These are phyloP conservation scores for Porites lutea DNA, from an alignment of 64 coral and sea anemone genomes.

Conservation along the genomic window DNA sequence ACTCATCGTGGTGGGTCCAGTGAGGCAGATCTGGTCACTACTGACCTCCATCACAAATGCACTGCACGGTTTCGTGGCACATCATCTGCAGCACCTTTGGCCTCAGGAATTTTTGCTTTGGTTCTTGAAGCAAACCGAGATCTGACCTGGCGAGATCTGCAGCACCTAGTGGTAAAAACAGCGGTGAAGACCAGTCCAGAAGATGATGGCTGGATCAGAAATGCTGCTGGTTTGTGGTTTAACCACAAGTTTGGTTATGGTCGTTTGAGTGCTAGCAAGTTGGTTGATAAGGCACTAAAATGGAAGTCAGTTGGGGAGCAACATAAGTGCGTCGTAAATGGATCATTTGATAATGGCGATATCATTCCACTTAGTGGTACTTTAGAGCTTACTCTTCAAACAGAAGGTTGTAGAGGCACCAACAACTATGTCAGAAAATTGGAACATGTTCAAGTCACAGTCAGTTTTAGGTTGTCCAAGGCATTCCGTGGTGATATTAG, in stretches of 20 bases:
- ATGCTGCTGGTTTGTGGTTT: slow-evolving; percentile 86
- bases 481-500: slow-evolving; percentile 89
- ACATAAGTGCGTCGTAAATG: slow-evolving; percentile 79
- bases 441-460: slow-evolving; percentile 90
- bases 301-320: slow-evolving; percentile 89
- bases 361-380: slow-evolving; percentile 66
- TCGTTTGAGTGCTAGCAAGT: slow-evolving; percentile 74
- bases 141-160: slow-evolving; percentile 95
- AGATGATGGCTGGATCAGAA: slow-evolving; percentile 89
- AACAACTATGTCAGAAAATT: slow-evolving; percentile 76
- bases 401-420: slow-evolving; percentile 75
- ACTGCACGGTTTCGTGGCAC: slow-evolving; percentile 90
- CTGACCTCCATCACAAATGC: slow-evolving; percentile 91
- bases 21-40: slow-evolving; percentile 87
- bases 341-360: slow-evolving; percentile 18
- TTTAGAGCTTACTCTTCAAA: slow-evolving; percentile 54
- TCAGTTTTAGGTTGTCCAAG: slow-evolving; percentile 78
- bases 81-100: slow-evolving; percentile 94
- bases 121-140: slow-evolving; percentile 90
- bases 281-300: slow-evolving; percentile 74
- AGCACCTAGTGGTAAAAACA: slow-evolving; percentile 90
- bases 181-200: slow-evolving; percentile 90
- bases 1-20: slow-evolving; percentile 77
- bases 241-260: slow-evolving; percentile 99
- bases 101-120: slow-evolving; percentile 97